Conservation (phyloP, 2,113 vertebrate genomes). For the Megalops atlanticus region DNA sequence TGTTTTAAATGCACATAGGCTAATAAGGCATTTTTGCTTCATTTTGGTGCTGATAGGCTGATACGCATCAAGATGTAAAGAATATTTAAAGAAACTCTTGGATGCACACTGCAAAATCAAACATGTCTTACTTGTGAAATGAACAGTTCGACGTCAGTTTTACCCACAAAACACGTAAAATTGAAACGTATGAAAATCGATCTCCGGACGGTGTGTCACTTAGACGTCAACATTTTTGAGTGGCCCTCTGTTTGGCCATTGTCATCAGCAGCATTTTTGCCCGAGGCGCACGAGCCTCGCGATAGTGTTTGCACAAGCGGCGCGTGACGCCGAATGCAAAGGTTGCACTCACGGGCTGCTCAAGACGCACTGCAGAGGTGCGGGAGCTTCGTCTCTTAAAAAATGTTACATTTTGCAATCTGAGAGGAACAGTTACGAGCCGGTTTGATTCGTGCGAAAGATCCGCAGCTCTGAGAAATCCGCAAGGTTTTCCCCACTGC, state of each 20-base stretch:
- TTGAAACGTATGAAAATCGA: conserved; percentile 34
- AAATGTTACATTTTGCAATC: conserved; percentile 43
- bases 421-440: conserved; percentile 27
- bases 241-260: conserved; percentile 23
- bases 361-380: conserved; percentile 83
- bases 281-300: conserved; percentile 68
- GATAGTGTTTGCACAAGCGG: conserved; percentile 68
- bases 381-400: conserved; percentile 73
- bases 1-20: no score
- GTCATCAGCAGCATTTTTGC: conserved; percentile 37
- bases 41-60: no score
- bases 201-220: no score
- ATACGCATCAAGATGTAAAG: no score
- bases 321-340: conserved; percentile 70
- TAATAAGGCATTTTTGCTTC: no score
- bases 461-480: not conserved
- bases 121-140: not conserved
- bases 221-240: conserved; percentile 28
- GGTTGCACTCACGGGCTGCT: conserved; percentile 62
- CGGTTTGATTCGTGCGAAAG: conserved; percentile 9
- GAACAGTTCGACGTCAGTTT: not conserved
- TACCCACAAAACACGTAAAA: not conserved
- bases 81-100: no score
- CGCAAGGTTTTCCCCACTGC: conserved; percentile 22
- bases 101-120: not conserved